Base-by-base conservation (phyloP, 2,113 vertebrate genomes). In the Chaetodon trifascialis region DNA sequence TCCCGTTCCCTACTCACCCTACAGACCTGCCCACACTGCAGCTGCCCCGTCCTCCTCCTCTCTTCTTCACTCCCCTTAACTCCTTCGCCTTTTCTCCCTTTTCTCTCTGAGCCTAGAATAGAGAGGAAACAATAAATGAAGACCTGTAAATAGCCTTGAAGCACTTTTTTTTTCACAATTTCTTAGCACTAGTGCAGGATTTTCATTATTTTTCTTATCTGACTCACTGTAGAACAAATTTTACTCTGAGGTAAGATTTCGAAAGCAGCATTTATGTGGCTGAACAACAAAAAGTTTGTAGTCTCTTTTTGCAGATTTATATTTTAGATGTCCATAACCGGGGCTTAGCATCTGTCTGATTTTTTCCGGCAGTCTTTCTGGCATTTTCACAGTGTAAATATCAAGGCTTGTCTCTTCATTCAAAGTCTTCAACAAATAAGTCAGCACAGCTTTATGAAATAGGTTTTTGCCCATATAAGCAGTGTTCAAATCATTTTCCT, bases 1-100 rank as follows among this genome's bases (percentile, higher is more conserved):
- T 93, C 85, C 89, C 94, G 92, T 94, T 94, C 95, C 93, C 95
- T 94, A 94, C 94, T 95, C 95, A 95, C 94, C 94, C 92, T 94
- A 93, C 93, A 95, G 94, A 92, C 92, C 91, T 92, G 87, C 90
- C 87, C 86, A 92, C 86, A 87, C 90, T 92, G 90, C 91, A 91
- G 93, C 92, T 91, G 93, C 91, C 90, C 86, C 81, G 83, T 88
- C 83, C 85, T 91, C 85, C 81, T 88, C 89, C 88, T 90, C 88
- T 92, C 84, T 84, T 85, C 89, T 84, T 86, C 84, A 87, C 86
- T 89, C 91, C 87, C 78, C 88, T 83, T 83, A 76, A 91, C 83
- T 80, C 71, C 84, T 85, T 79, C 58, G 40, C 83, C 74, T 86
- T 90, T 85, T 85, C 76, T 75, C 74, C 79, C 63, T 79, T 73